phyloP scores from a whole-genome alignment of 1,140 invertebrate genomes.

The Drosophila nebulosa region DNA sequence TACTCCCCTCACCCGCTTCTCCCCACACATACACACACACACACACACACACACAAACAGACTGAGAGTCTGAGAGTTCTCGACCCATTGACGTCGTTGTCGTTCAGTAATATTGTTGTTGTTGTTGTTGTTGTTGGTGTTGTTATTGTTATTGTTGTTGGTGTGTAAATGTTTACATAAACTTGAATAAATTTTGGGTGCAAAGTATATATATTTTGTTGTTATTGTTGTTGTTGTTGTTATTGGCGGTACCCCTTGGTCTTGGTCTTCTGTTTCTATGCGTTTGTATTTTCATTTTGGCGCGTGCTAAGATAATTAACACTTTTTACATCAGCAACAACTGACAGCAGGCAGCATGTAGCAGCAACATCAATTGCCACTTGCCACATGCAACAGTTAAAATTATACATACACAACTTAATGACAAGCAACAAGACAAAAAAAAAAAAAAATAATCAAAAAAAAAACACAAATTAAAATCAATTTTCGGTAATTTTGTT shows the following conservation, averaged over 20 bases:
- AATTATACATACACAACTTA: slow-evolving; percentile 19
- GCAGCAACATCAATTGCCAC: slow-evolving; percentile 1
- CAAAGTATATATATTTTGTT: slow-evolving; percentile 30
- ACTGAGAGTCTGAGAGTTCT: slow-evolving; percentile 4
- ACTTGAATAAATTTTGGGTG: slow-evolving; percentile 62
- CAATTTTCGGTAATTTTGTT: slow-evolving; percentile 32
- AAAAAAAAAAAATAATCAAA: not conserved
- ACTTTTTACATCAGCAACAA: slow-evolving; percentile 43
- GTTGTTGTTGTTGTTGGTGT: not conserved
- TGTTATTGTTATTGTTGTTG: slow-evolving; percentile 8
- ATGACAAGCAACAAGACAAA: not conserved
- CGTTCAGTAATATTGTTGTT: slow-evolving; percentile 8
- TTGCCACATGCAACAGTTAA: slow-evolving; percentile 16
- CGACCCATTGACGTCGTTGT: slow-evolving; percentile 45
- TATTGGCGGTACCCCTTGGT: not conserved
- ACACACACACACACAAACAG: not conserved
- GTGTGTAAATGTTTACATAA: slow-evolving; percentile 74
- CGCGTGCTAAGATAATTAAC: slow-evolving; percentile 70
- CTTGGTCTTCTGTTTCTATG: not conserved
- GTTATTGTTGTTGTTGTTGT: not conserved
- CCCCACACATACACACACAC: not conserved
- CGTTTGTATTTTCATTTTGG: not conserved
- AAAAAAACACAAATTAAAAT: slow-evolving; percentile 10
- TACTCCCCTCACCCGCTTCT: not conserved
- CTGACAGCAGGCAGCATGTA: slow-evolving; percentile 9